Base-by-base conservation (phyloP, 2,888 invertebrate genomes). In the Phrixothrix hirtus region DNA sequence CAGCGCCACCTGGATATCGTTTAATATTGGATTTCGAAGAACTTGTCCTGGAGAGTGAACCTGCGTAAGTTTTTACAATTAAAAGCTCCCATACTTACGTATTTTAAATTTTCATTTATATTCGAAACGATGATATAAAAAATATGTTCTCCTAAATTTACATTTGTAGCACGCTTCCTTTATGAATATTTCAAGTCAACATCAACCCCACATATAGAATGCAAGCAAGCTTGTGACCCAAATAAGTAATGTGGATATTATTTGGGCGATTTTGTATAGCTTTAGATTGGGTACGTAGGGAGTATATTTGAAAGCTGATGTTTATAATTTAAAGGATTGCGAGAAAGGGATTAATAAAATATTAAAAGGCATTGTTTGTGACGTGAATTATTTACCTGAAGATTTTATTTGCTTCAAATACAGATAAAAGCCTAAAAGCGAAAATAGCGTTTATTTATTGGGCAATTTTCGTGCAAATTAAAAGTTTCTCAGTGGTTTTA, bases 1-100 rank as follows among this genome's bases (percentile, higher is more conserved):
- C 78, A 2, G 87, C 87, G 1, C 86, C 88, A 0, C 78, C 81
- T 0, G 85, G 85, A 10, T 87, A 84, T 68, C 81, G 85, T n/a
- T 78, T 90, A 35, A 79, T 84, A 1, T 72, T 90, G 32, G 86
- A 87, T 63, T 91, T 92, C 67, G 86, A 88, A 59, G 88, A 89
- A 67, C 77, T 92, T 45, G 83, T 86, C 7, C 79, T 90, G 1
- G 91, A 92, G 71, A 83, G 86, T 55, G 88, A 88, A 67, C 83
- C 86, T n/a, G 82, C 84, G 88, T 88, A 75, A 83, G 85, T 83
- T 14, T 21, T 31, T 17, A 21, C 21, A 21, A 21, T 21, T 21
- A 21, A 21, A 21, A 21, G n/a, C n/a, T n/a, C n/a, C n/a, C n/a
- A n/a, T n/a, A n/a, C n/a, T 45, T 45, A 15, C 1, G 1, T 26